Evolutionary conservation across 2,888 invertebrate species (phyloP), one percentile per base, ranked within the genome.

Genomic region (Laspeyria flexula): DNA sequence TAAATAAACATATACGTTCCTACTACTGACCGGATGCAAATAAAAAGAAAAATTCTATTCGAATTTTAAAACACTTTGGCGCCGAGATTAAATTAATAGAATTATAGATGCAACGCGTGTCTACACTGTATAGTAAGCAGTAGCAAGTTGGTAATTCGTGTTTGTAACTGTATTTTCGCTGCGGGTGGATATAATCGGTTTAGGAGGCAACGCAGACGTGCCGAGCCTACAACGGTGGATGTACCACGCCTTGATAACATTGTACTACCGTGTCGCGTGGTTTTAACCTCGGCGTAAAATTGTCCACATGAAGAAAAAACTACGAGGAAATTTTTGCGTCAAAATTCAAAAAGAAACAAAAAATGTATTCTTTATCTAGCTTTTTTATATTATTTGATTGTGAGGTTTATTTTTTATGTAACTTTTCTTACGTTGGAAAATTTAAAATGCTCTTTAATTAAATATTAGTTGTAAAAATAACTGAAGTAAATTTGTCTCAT

Each of bases 101-200:
- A 49, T 70, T 55, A 44, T 37, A 38, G 43, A 59, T 70, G 61
- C 55, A 54, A 53, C 34, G 50, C 27, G 37, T 47, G 56, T 58
- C 55, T 53, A 46, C 43, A 45, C 29, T 39, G 11, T 47, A 43
- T 52, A 45, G 53, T 56, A 54, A 37, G 45, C 42, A 41, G 39
- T 29, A 43, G 23, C 34, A 37, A 33, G 25, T 35, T 31, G 58
- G 73, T 77, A 75, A 78, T 75, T 79, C 69, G 60, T 76, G 74
- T 79, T 79, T 74, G 75, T 73, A 75, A 81, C 77, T 79, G 77
- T 79, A 77, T 83, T 83, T 84, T 73, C 77, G 65, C 58, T 75
- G 74, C 70, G 75, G 74, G 62, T 62, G 73, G 50, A 61, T 68
- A 60, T 83, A 86, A 88, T 86, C 83, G 78, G 80, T 82, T 88